A percentile compares a stretch with the other conserved stretches of the same genome.
These are phyloP conservation scores for Rhynchopsitta pachyrhyncha DNA, from an alignment of 2,113 vertebrate genomes.

Conservation along the genomic window DNA sequence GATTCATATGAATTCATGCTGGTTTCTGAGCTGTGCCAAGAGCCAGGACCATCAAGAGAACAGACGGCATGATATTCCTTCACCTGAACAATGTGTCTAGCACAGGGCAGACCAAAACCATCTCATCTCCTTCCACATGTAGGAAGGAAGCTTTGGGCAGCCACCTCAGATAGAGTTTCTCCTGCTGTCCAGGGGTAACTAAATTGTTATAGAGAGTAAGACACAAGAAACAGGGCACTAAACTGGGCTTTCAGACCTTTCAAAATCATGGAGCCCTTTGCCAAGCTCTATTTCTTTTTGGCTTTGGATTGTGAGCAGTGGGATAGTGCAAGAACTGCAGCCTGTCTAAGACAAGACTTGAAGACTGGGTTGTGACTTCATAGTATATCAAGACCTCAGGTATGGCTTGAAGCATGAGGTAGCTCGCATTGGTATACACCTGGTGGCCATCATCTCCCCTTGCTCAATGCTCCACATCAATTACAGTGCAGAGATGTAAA, in stretches of 20 bases:
- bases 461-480: conserved; percentile 25
- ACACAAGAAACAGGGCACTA: not conserved
- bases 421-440: not conserved
- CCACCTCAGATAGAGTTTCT: not conserved
- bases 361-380: not conserved
- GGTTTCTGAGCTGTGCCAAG: not conserved
- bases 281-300: not conserved
- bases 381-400: not conserved
- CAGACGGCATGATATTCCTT: accelerated
- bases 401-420: not conserved
- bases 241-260: not conserved
- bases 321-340: not conserved
- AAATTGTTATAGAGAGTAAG: not conserved
- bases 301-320: not conserved
- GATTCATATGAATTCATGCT: not conserved
- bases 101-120: not conserved
- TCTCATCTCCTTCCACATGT: accelerated
- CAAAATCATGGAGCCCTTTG: not conserved
- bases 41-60: not conserved
- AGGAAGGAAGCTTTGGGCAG: not conserved
- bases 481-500: conserved; percentile 70
- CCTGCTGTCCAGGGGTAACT: not conserved
- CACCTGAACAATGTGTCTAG: not conserved
- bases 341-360: not conserved
- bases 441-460: not conserved